These are phyloP conservation scores for Syrista parreyssii DNA, from an alignment of 2,888 invertebrate genomes.

Conservation along the genomic window DNA sequence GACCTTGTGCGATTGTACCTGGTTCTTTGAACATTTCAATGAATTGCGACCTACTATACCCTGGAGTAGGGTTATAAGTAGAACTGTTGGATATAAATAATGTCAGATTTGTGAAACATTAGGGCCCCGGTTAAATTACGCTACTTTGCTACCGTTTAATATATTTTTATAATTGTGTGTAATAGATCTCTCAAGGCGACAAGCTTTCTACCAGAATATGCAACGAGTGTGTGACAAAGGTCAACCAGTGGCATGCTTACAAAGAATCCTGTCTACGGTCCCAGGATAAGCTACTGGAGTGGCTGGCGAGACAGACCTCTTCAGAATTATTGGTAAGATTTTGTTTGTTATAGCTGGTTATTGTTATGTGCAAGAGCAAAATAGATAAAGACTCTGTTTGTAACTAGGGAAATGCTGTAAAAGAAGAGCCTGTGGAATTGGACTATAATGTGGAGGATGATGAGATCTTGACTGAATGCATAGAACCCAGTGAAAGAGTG, in stretches of 20 bases:
- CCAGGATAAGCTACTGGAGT: slow-evolving; percentile 74
- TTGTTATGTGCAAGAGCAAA: too few species aligned
- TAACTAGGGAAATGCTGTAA: slow-evolving; percentile 60
- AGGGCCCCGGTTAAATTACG: not conserved
- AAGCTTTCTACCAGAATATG: slow-evolving; percentile 76
- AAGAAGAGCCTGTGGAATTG: slow-evolving; percentile 70
- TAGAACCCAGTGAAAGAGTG: not conserved
- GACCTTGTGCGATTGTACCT: too few species aligned
- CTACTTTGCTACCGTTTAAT: not conserved
- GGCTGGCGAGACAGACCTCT: slow-evolving; percentile 59
- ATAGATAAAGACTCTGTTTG: too few species aligned
- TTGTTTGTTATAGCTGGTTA: not conserved
- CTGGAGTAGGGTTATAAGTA: too few species aligned
- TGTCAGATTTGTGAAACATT: too few species aligned
- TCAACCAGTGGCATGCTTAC: slow-evolving; percentile 76
- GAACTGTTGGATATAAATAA: too few species aligned
- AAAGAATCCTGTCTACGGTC: slow-evolving; percentile 74
- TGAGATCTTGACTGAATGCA: slow-evolving; percentile 68
- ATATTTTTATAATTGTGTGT: slow-evolving; percentile 51
- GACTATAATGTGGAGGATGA: slow-evolving; percentile 69
- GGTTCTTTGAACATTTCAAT: too few species aligned
- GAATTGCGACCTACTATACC: too few species aligned
- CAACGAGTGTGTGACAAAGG: slow-evolving; percentile 72
- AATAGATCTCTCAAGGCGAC: slow-evolving; percentile 74
- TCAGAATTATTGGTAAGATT: slow-evolving; percentile 6